Evolutionary conservation across 2,113 vertebrate species (phyloP).

Genomic region (Malurus alboscapulatus): DNA sequence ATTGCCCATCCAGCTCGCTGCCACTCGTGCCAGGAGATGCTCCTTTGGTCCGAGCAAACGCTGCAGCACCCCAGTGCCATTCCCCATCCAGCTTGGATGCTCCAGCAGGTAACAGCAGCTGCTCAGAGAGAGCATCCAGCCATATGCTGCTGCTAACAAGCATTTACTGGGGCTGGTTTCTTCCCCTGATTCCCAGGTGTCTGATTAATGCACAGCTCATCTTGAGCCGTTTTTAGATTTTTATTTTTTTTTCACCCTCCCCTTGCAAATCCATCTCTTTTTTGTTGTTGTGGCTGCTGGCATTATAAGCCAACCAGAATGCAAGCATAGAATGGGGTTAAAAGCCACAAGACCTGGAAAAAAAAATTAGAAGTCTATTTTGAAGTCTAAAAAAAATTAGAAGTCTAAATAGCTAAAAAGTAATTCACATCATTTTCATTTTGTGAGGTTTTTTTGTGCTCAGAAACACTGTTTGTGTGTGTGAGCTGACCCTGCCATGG

Average conservation of each 20-base stretch:
- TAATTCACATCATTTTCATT: neutral
- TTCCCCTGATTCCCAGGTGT: slow-evolving; percentile 16
- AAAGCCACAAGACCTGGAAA: neutral
- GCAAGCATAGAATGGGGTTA: neutral
- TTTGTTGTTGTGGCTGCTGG: neutral
- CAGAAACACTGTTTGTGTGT: neutral
- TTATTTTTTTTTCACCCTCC: neutral
- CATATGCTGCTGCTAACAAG: slow-evolving; percentile 56
- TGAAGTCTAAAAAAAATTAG: neutral
- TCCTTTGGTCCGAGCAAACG: neutral
- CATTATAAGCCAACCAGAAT: neutral
- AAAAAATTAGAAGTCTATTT: neutral
- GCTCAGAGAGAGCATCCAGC: neutral
- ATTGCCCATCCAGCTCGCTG: neutral
- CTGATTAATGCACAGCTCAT: slow-evolving; percentile 34
- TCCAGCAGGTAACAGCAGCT: slow-evolving; percentile 37
- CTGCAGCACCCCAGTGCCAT: accelerated
- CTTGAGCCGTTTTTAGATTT: neutral
- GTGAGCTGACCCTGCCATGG: neutral
- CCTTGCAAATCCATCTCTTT: neutral
- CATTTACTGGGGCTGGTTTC: slow-evolving; percentile 28
- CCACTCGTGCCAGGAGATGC: neutral
- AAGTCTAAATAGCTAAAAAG: neutral
- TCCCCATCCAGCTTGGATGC: neutral
- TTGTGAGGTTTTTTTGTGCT: neutral